phyloP scores from a whole-genome alignment of 2,888 invertebrate species.

The Leistus spinibarbis region DNA sequence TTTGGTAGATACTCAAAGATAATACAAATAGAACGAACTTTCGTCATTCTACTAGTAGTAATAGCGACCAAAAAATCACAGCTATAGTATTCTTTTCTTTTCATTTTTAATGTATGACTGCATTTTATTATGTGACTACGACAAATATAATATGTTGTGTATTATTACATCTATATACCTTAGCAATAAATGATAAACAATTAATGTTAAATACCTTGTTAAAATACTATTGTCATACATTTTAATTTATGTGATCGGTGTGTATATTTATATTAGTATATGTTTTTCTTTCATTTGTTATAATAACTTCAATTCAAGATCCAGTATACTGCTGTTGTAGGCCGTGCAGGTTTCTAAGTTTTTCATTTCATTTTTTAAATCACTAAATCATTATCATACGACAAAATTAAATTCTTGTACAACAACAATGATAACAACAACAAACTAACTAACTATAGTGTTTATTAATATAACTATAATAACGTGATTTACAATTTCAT shows the following conservation, averaged over 20 bases:
- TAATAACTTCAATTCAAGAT: constrained; percentile 22
- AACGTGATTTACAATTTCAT: constrained; percentile 26
- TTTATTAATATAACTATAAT: constrained; percentile 12
- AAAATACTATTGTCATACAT: constrained; percentile 57
- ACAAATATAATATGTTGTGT: too few relatives aligned
- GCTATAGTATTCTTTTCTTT: too few relatives aligned
- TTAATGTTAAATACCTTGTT: constrained; percentile 45
- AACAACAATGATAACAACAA: constrained; percentile 25
- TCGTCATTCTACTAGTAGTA: too few relatives aligned
- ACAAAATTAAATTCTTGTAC: constrained; percentile 19
- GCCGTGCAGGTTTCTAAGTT: constrained; percentile 29
- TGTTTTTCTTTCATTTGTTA: background rate
- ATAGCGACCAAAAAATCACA: too few relatives aligned
- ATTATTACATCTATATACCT: constrained; percentile 29
- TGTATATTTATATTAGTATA: constrained; percentile 10
- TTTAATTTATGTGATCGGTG: constrained; percentile 42
- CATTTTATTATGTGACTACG: background rate
- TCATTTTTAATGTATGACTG: background rate
- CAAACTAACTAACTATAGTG: constrained; percentile 13
- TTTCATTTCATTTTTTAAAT: constrained; percentile 1
- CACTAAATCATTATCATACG: constrained; percentile 17
- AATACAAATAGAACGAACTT: too few relatives aligned
- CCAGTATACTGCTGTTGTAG: constrained; percentile 32
- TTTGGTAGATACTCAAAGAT: too few relatives aligned
- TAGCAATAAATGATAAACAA: constrained; percentile 33